Evolutionary conservation across 2,797 vertebrate genomes (phyloP), one percentile per base, ranked within the genome.

Genomic region (Apogon talboti): DNA sequence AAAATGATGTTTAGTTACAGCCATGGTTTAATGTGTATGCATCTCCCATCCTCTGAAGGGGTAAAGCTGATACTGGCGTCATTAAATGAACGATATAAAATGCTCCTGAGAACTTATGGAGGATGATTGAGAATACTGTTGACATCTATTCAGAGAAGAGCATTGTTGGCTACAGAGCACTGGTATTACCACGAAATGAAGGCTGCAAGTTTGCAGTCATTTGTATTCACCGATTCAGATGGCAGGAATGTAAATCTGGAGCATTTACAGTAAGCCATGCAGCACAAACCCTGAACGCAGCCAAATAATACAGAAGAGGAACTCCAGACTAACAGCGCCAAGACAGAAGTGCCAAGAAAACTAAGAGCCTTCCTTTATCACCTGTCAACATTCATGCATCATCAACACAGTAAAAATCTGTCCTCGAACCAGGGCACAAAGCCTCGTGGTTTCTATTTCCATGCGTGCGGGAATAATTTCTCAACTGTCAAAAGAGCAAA

Each of bases 351-450:
- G 65, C 65, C 76, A 63, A 62, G 67, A 71, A 69, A 76, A 66
- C 37, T 6, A 42, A 64, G 6, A 52, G 54, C 6, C 21, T 68
- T 77, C 58, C 72, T 86, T 84, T 82, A 85, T 87, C 80, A 82
- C 66, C 74, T 60, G 82, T 83, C 79, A 84, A 63, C 87, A 84
- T 66, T 64, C 72, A 59, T 58, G 66, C 66, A 78, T 84, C 73
- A 53, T 66, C 70, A 75, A 75, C 73, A 60, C 28, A 72, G 15
- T 37, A 48, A 15, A 56, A 74, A 50, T 49, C 56, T 46, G 15
- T 64, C 66, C 66, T 74, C 57, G 21, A 63, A 37, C 47, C 48
- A 5, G 43, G 50, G 30, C n/a, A 45, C 45, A 65, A 65, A 28
- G 43, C 51, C 60, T 61, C 19, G 35, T 16, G 7, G 46, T 41